Evolutionary conservation across 2,888 invertebrate species (phyloP), one percentile per base, ranked within the genome.

Genomic region (Drosophila leonis): DNA sequence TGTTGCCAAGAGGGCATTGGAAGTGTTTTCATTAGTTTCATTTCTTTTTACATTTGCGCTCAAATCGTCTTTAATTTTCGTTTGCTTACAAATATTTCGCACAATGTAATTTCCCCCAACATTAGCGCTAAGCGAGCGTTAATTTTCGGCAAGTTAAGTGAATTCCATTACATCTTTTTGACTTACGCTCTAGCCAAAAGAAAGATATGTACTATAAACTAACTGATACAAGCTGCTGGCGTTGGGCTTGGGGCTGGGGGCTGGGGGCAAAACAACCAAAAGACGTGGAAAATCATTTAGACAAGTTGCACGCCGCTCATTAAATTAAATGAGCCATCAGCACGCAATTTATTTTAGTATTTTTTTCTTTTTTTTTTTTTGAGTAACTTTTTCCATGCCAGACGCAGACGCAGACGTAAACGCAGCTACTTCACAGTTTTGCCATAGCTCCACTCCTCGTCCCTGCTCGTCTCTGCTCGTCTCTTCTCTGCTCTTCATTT

Each of bases 281-380:
- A 81, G 78, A 81, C 62, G 72, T 72, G 82, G 84, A 89, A 85
- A 88, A 92, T 91, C 92, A 91, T 92, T 92, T 92, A 92, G 91
- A 92, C 91, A 91, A 92, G 91, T 91, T 92, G 91, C 90, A 90
- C 90, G 92, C 91, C 90, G 92, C 92, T 91, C 91, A 91, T 91
- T 92, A 92, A 92, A 92, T 92, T 91, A 92, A 91, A 91, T 92
- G 91, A 92, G 90, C 91, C 92, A 92, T 92, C 91, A 92, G 91
- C 91, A 92, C 92, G 91, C 91, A 92, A 91, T 91, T 92, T 91
- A 90, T 92, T 91, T 91, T 80, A 90, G 90, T 90, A 90, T 91
- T 90, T 90, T 87, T 90, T 79, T 83, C 87, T 81, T 82, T 85
- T 90, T 84, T 71, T 72, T 35, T 52, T 52, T 90, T 91, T 91